Base-by-base conservation (phyloP, 2,113 vertebrate species). In the Ictalurus furcatus region DNA sequence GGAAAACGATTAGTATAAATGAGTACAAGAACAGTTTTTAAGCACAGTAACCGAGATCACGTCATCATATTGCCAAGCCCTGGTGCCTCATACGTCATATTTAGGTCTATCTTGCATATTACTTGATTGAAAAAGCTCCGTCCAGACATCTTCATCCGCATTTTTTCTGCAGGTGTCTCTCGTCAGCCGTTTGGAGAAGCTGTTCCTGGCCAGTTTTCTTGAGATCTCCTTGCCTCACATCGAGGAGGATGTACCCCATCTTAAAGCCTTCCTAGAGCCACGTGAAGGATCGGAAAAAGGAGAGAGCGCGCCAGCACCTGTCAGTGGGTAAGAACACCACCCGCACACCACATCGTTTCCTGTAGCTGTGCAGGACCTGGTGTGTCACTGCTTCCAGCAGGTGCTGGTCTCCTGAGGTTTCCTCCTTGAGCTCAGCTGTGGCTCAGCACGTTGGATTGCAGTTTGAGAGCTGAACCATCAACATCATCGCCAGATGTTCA, bases 141-240 rank as follows among this genome's bases (percentile, higher is more conserved):
- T 30, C 2, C 28, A 54, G 78, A 56, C 28, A 30, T 58, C 7
- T 44, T 14, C 23, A 28, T 12, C 74, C 21, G 7, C 25, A 9
- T 67, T 69, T 44, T 74, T 86, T 1, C 54, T 91, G 12, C 87
- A 99, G 98, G 95, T 92, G 92, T 93, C 93, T 0, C 95, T 98
- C 92, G 92, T 96, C 90, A 94, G 94, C 92, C 97, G 97, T 30
- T 93, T 99, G 94, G 96, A 98, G 92, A 94, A 94, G 94, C 94
- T 99, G 92, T 97, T 99, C 90, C 96, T 96, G 94, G 94, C 91
- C 78, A 97, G 97, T 94, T 99, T 99, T 94, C 97, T 97, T 92
- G 94, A 94, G 71, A 84, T 93, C 1, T 90, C 94, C 82, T 88
- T 93, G 86, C 80, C 92, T 91, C 92, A 92, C 81, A 81, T 94